Evolutionary conservation across 2,113 vertebrate genomes (phyloP), one percentile per base, ranked within the genome.

Genomic region (Castor canadensis): DNA sequence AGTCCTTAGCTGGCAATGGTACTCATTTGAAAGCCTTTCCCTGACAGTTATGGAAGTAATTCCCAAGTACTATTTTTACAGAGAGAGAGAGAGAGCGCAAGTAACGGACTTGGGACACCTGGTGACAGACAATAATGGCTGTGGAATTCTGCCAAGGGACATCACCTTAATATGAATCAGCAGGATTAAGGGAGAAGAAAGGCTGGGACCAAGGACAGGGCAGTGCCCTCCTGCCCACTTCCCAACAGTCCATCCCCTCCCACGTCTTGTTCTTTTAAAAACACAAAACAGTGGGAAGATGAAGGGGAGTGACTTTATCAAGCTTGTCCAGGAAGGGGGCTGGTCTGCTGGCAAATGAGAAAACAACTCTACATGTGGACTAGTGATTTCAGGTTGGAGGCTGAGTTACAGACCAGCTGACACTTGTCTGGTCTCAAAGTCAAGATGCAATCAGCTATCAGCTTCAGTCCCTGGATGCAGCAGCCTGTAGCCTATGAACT

Each of bases 151-250:
- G 35, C 6, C n/a, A 8, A 6, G 19, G 1, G 1, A 12, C 0
- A 7, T 0, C 8, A 5, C 40, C 32, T 7, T 1, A 6, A 10
- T 5, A 13, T 10, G 22, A 9, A n/a, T 0, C 6, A 19, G 47
- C 5, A 9, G 69, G 12, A 5, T 7, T 9, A 12, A 22, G 47
- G 15, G 32, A 66, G 45, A 47, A 35, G 30, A 54, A 47, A n/a
- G 30, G 19, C 22, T 8, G 38, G 60, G 26, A 0, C 30, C 22
- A 0, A 47, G 64, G 66, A 52, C 72, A 3, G 13, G 45, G 62
- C 19, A 3, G 12, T 6, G 19, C 11, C 38, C 62, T 82, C 20
- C 81, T 6, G 3, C 32, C 22, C 0, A 0, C 54, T 6, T 58
- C 5, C 15, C 45, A 3, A 43, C 13, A 1, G 30, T 13, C 49